A percentile compares a stretch with the other conserved stretches of the same genome.
Evolutionary conservation across 92 coral and sea anemone genomes (phyloP).

Genomic region (Parazoanthus atlanticus): DNA sequence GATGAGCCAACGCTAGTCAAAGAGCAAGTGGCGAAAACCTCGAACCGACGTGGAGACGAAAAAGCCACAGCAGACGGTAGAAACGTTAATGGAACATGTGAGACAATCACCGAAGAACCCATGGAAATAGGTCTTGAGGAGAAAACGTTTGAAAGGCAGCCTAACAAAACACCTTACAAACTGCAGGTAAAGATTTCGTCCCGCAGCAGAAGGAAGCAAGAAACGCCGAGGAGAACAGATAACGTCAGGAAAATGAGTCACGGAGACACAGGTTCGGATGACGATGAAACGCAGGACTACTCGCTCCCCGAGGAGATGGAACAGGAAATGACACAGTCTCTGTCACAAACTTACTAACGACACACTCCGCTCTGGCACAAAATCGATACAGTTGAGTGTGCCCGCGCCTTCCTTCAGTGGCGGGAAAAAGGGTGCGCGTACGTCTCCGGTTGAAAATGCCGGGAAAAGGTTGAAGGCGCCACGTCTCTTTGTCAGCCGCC

Average conservation of each 20-base stretch:
- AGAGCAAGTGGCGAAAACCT: not conserved
- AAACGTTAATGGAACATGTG: conserved; percentile 22
- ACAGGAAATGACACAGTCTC: not conserved
- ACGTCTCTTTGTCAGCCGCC: too few relatives aligned
- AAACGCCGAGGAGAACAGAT: conserved; percentile 15
- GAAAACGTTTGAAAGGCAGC: not conserved
- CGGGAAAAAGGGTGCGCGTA: not conserved
- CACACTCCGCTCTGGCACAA: not conserved
- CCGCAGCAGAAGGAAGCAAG: conserved; percentile 33
- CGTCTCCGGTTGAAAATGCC: not conserved
- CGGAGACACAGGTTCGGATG: conserved; percentile 18
- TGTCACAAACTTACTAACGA: conserved; percentile 19
- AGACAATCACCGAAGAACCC: conserved; percentile 17
- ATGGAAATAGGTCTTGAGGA: conserved; percentile 13
- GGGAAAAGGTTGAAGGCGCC: not conserved
- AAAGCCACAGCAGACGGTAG: not conserved
- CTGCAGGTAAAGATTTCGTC: conserved; percentile 1
- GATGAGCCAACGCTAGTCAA: not conserved
- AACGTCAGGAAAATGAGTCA: conserved; percentile 21
- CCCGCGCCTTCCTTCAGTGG: not conserved
- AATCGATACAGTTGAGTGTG: too few relatives aligned
- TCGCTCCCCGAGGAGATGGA: conserved; percentile 34
- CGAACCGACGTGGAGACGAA: not conserved
- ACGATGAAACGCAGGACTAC: conserved; percentile 36
- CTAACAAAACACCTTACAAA: conserved; percentile 11